These are phyloP conservation scores for Maniola jurtina DNA, from an alignment of 1,140 invertebrate species.

Conservation along the genomic window DNA sequence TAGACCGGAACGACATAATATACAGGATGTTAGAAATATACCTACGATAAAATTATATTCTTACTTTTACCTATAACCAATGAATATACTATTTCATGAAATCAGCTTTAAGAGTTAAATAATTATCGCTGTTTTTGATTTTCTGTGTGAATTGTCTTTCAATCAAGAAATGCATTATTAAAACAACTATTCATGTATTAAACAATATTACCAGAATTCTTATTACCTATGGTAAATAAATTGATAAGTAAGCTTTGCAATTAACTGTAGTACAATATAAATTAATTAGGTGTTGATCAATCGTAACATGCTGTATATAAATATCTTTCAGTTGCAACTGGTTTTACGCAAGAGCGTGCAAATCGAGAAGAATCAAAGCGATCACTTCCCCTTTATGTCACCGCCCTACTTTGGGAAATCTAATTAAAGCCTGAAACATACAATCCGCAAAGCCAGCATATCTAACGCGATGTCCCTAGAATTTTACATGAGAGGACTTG, in stretches of 20 bases:
- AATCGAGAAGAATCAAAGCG: slow-evolving; percentile 50
- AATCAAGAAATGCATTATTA: too few relatives aligned
- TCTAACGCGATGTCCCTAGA: neutral
- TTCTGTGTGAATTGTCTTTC: too few relatives aligned
- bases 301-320: slow-evolving; percentile 32
- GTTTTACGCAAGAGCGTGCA: slow-evolving; percentile 57
- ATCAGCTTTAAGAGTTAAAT: too few relatives aligned
- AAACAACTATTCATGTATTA: too few relatives aligned
- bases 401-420: slow-evolving; percentile 30
- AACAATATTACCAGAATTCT: too few relatives aligned
- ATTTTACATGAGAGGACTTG: too few relatives aligned
- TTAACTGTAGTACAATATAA: too few relatives aligned
- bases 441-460: neutral
- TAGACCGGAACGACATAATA: slow-evolving; percentile 44
- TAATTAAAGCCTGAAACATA: slow-evolving; percentile 11
- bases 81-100: neutral
- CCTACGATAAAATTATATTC: neutral
- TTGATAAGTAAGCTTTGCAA: neutral
- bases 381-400: slow-evolving; percentile 44
- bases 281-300: neutral
- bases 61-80: neutral
- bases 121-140: too few relatives aligned
- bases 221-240: too few relatives aligned
- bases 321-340: slow-evolving; percentile 44
- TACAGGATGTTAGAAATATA: slow-evolving; percentile 36